Evolutionary conservation across 2,797 vertebrate genomes (phyloP).

Genomic region (Pyrocephalus nanus): DNA sequence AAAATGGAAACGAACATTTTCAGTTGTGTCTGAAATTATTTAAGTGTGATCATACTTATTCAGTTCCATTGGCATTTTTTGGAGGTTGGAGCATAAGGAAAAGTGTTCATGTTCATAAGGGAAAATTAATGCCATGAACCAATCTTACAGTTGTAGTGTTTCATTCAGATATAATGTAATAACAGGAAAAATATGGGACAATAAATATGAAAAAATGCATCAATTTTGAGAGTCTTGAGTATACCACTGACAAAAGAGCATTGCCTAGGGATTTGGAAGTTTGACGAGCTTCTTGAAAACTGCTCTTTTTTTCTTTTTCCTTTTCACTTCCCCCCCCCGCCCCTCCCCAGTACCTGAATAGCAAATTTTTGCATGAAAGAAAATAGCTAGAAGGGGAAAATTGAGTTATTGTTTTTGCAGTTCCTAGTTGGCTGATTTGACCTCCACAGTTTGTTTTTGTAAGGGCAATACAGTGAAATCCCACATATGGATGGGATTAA

Average conservation of each 20-base stretch:
- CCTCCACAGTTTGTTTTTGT: not conserved
- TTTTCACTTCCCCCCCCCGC: no score
- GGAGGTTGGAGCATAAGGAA: not conserved
- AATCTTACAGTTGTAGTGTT: not conserved
- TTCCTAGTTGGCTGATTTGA: not conserved
- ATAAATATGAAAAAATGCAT: not conserved
- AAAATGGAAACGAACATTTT: not conserved
- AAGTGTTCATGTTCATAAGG: not conserved
- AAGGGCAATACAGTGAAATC: not conserved
- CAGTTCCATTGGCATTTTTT: not conserved
- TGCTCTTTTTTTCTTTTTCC: fast-evolving
- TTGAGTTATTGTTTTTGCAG: not conserved
- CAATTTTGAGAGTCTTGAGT: not conserved
- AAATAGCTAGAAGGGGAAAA: not conserved
- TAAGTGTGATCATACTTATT: not conserved
- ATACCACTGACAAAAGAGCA: not conserved
- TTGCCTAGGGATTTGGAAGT: not conserved
- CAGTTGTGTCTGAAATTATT: not conserved
- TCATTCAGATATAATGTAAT: not conserved
- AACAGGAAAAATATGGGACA: not conserved
- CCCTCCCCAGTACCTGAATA: fast-evolving
- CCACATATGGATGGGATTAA: not conserved
- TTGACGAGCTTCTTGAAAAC: not conserved
- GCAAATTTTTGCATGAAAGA: not conserved
- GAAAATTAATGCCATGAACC: not conserved